phyloP scores from a whole-genome alignment of 2,113 vertebrate genomes.

The Macroglossus sobrinus region DNA sequence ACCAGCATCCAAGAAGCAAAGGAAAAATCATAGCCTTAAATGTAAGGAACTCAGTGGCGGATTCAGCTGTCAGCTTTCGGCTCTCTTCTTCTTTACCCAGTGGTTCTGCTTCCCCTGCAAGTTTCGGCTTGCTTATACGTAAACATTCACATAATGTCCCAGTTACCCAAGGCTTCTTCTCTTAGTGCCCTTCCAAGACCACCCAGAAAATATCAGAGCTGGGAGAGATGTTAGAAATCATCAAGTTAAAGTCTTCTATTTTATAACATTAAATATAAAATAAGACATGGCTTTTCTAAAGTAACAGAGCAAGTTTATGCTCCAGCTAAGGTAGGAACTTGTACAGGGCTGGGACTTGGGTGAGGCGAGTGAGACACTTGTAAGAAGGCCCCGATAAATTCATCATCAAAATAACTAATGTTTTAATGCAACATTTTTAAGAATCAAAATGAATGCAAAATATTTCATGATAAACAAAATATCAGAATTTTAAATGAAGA shows the following conservation, averaged over 20 bases:
- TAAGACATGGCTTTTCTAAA: neutral
- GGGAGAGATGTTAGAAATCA: neutral
- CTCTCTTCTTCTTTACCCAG: neutral
- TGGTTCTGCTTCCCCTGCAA: neutral
- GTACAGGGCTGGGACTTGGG: neutral
- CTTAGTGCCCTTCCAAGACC: neutral
- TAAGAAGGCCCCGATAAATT: neutral
- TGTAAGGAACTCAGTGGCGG: neutral
- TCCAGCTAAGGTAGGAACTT: neutral
- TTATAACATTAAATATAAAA: neutral
- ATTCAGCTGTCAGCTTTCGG: neutral
- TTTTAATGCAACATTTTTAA: neutral
- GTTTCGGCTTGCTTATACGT: neutral
- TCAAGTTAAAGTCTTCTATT: neutral
- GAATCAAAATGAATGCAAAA: neutral
- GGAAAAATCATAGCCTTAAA: neutral
- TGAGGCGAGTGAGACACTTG: neutral
- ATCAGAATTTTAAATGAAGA: neutral
- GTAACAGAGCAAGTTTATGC: neutral
- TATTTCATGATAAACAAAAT: neutral
- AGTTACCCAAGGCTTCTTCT: neutral
- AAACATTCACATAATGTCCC: fast-evolving
- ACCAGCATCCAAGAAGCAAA: neutral
- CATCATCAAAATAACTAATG: neutral
- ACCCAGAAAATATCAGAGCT: neutral